A percentile compares a stretch with the other conserved stretches of the same genome.
These are phyloP conservation scores for Melipona bicolor DNA, from an alignment of 2,888 invertebrate genomes.

Conservation along the genomic window DNA sequence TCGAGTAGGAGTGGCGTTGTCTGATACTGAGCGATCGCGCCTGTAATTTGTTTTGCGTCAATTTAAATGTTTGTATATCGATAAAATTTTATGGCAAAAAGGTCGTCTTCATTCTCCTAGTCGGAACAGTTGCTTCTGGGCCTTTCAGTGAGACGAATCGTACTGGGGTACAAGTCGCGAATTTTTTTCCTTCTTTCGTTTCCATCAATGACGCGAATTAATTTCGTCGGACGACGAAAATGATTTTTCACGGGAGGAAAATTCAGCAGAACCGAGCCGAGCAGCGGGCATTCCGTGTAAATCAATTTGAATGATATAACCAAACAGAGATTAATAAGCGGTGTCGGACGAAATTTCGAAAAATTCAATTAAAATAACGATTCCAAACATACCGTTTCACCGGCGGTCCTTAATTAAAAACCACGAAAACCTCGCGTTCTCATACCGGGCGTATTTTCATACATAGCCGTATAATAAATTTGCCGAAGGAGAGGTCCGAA, in stretches of 20 bases:
- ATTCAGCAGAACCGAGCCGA: not conserved
- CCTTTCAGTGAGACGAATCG: no score
- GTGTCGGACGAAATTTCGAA: constrained; percentile 8
- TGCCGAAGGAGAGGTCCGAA: not conserved
- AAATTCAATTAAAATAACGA: constrained; percentile 23
- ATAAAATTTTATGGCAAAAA: no score
- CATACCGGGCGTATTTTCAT: not conserved
- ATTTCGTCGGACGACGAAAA: not conserved
- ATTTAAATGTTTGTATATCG: no score
- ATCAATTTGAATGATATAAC: constrained; percentile 6
- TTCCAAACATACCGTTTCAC: not conserved
- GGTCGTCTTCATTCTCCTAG: no score
- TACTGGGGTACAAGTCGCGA: no score
- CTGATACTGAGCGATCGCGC: no score
- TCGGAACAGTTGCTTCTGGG: no score
- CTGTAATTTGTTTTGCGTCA: no score
- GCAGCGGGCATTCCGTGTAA: not conserved
- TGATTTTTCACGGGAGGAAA: not conserved
- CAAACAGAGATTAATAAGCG: not conserved
- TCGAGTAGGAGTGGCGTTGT: no score
- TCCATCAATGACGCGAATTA: not conserved
- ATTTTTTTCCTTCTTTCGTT: not conserved
- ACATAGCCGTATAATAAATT: not conserved
- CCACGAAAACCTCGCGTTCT: not conserved
- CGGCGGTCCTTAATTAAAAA: constrained; percentile 15